These are phyloP conservation scores for Agelas oroides DNA, from an alignment of 37 sponge, comb jelly and placozoan species.

Conservation along the genomic window DNA sequence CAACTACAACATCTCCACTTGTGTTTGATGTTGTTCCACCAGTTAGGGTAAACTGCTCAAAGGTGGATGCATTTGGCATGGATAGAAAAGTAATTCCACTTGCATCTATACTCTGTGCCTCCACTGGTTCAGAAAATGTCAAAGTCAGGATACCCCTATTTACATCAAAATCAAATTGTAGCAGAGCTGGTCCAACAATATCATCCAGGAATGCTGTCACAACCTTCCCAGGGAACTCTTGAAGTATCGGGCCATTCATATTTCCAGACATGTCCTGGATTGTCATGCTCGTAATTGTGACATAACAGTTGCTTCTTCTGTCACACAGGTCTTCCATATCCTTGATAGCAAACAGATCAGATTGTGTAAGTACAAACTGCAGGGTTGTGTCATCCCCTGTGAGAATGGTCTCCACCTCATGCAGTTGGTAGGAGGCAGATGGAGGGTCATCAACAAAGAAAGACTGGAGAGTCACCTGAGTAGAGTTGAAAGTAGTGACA, in stretches of 20 bases:
- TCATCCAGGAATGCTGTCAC: conserved; percentile 72
- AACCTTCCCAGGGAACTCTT: conserved; percentile 73
- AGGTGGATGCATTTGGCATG: conserved; percentile 62
- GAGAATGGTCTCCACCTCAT: conserved; percentile 33
- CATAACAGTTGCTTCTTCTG: conserved; percentile 79
- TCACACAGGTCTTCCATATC: conserved; percentile 72
- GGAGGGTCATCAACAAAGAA: conserved; percentile 61
- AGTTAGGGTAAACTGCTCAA: conserved; percentile 64
- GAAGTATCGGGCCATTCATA: conserved; percentile 50
- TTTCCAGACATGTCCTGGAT: conserved; percentile 76
- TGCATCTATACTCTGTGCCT: conserved; percentile 51
- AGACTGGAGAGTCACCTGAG: conserved; percentile 74
- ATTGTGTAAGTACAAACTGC: conserved; percentile 23
- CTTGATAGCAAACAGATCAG: conserved; percentile 72
- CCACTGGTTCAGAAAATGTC: conserved; percentile 84
- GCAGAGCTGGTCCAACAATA: conserved; percentile 43
- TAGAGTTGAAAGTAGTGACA: conserved; percentile 67
- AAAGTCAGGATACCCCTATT: conserved; percentile 80
- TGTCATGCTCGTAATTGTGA: conserved; percentile 44
- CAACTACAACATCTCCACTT: conserved; percentile 63
- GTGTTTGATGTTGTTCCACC: conserved; percentile 40
- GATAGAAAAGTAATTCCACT: conserved; percentile 61
- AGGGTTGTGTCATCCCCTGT: conserved; percentile 52
- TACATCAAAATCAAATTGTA: conserved; percentile 85
- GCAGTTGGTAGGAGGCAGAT: conserved; percentile 51